Base-by-base conservation (phyloP, 1,140 invertebrate species). In the Cydia fagiglandana region DNA sequence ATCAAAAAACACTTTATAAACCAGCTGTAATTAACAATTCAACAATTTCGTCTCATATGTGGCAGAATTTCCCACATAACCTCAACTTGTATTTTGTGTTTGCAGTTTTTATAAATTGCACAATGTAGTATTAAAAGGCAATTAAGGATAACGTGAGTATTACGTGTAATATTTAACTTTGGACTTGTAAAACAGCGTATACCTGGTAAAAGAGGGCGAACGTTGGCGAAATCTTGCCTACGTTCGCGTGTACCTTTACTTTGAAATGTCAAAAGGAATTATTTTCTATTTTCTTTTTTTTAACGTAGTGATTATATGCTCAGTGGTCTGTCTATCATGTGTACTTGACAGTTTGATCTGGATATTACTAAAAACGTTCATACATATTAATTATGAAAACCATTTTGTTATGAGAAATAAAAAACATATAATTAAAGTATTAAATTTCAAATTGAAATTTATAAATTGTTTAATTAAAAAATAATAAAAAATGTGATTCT, bases 161-260 rank as follows among this genome's bases (percentile, higher is more conserved):
- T 45, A 47, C 12, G 15, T 50, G 30, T 13, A 74, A 38, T 45
- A 70, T 38, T 41, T 70, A 17, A 17, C 15, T 6, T 24, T 7
- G 66, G 15, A 38, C 30, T 6, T 70, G 4, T n/a, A 78, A 81
- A 78, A 75, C 34, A 61, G 9, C 61, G 78, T 81, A 83, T 93
- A 93, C 90, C 91, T 91, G 85, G 81, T 86, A 87, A 88, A 88
- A 85, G 81, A 84, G 83, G 77, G 82, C 90, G 88, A 91, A 93
- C 90, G 86, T 81, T 87, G 89, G 89, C 88, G 78, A 85, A 79
- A 86, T 75, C 83, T 81, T 86, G 91, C 88, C 90, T 88, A 89
- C 87, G 90, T 91, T 93, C 90, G 89, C 91, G 90, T 91, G 91
- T 93, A 86, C 88, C 84, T 84, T 86, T 81, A 86, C 81, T 81